Percentiles rank a stretch among this genome's conserved stretches.
phyloP scores from a whole-genome alignment of 2,888 invertebrate species.

The Cosmorhoe ocellata region DNA sequence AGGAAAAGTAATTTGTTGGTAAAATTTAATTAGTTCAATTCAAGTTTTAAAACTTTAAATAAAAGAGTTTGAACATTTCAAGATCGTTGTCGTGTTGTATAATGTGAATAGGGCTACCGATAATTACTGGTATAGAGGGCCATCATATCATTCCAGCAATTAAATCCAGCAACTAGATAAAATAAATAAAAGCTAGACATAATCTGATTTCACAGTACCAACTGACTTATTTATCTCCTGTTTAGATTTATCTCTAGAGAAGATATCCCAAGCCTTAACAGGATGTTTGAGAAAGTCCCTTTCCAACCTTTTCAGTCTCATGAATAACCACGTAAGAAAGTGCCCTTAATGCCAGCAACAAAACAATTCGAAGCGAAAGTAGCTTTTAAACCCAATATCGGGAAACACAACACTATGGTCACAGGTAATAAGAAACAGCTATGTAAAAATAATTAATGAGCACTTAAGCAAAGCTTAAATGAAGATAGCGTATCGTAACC shows the following conservation, averaged over 20 bases:
- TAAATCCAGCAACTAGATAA: too few species aligned
- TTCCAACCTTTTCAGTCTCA: constrained; percentile 18
- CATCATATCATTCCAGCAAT: too few species aligned
- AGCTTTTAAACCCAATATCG: constrained; percentile 33
- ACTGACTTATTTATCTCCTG: not conserved
- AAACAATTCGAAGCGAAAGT: constrained; percentile 38
- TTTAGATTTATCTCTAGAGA: not conserved
- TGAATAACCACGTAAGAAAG: constrained; percentile 48
- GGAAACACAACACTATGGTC: constrained; percentile 43
- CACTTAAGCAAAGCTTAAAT: too few species aligned
- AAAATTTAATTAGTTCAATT: too few species aligned
- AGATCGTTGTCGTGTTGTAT: too few species aligned
- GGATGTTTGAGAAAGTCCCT: constrained; percentile 21
- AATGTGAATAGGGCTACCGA: too few species aligned
- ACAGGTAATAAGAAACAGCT: constrained; percentile 14
- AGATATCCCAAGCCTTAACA: constrained; percentile 7
- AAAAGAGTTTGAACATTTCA: too few species aligned
- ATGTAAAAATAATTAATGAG: too few species aligned
- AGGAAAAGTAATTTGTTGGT: too few species aligned
- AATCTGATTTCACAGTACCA: not conserved
- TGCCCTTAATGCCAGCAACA: constrained; percentile 47
- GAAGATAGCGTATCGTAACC: too few species aligned
- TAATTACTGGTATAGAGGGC: too few species aligned
- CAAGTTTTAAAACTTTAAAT: too few species aligned
- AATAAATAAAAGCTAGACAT: not conserved